These are phyloP conservation scores for Anoplius nigerrimus DNA, from an alignment of 2,888 invertebrate species.

Conservation along the genomic window DNA sequence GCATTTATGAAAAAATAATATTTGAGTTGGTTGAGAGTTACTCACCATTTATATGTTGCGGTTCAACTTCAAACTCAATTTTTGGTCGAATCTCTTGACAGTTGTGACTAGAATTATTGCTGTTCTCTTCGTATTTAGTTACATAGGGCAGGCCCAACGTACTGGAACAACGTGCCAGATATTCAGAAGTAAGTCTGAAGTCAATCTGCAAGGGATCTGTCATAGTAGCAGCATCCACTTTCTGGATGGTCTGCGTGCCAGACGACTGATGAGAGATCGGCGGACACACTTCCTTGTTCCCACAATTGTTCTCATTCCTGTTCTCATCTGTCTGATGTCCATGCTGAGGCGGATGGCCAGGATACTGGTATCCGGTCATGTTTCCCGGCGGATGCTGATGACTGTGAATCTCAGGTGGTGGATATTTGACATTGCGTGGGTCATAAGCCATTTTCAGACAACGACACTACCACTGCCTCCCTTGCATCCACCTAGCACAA, in stretches of 20 bases:
- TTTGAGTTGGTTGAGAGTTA: neutral
- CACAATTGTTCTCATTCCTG: slow-evolving; percentile 68
- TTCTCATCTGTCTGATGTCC: slow-evolving; percentile 69
- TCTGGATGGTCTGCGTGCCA: slow-evolving; percentile 67
- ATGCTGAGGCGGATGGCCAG: slow-evolving; percentile 51
- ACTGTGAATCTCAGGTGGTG: slow-evolving; percentile 57
- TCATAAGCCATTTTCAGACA: slow-evolving; percentile 66
- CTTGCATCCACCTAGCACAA: slow-evolving; percentile 28
- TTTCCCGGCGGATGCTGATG: slow-evolving; percentile 57
- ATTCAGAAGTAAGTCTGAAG: slow-evolving; percentile 70
- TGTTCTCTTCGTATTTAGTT: slow-evolving; percentile 66
- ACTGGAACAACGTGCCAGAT: slow-evolving; percentile 69
- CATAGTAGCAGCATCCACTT: slow-evolving; percentile 73
- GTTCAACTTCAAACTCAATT: slow-evolving; percentile 67
- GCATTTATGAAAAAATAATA: neutral
- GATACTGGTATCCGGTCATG: slow-evolving; percentile 59
- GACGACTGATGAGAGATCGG: slow-evolving; percentile 63
- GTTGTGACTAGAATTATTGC: slow-evolving; percentile 61
- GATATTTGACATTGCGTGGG: slow-evolving; percentile 65
- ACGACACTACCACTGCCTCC: slow-evolving; percentile 2
- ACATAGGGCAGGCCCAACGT: slow-evolving; percentile 69
- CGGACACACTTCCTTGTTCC: slow-evolving; percentile 65
- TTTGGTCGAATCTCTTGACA: slow-evolving; percentile 64
- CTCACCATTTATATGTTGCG: slow-evolving; percentile 70
- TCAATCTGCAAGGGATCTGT: slow-evolving; percentile 72